phyloP scores from a whole-genome alignment of 2,113 vertebrate species.

The Vulpes lagopus region DNA sequence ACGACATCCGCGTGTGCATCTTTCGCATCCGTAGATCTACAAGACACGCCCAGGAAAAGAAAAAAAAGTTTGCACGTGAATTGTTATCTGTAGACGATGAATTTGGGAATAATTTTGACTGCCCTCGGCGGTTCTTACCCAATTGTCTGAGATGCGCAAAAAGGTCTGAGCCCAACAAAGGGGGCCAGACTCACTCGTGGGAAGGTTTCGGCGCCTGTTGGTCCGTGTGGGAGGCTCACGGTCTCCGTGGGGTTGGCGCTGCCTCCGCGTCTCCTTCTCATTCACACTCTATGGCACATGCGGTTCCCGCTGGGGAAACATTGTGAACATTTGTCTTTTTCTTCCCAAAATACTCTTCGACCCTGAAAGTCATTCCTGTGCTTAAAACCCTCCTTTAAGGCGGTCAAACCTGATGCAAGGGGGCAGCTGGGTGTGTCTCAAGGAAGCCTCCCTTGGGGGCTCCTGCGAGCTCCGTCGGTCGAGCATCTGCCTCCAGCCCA shows the following conservation, averaged over 20 bases:
- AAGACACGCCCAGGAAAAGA: neutral
- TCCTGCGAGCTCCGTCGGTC: too few species aligned
- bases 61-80: neutral
- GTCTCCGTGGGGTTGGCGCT: too few species aligned
- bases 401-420: constrained; percentile 38
- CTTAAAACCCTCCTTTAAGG: constrained; percentile 26
- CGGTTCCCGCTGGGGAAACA: constrained; percentile 20
- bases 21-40: neutral
- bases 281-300: neutral
- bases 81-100: neutral
- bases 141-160: neutral
- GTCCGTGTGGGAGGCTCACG: neutral
- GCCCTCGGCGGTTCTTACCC: neutral
- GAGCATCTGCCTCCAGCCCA: too few species aligned
- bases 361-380: neutral
- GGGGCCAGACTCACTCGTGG: neutral
- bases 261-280: neutral
- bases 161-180: neutral
- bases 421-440: neutral
- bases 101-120: neutral
- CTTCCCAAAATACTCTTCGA: constrained; percentile 39
- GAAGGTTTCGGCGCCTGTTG: neutral
- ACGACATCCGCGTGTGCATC: neutral
- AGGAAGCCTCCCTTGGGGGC: too few species aligned
- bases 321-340: neutral